Evolutionary conservation across 1,140 invertebrate genomes (phyloP), one percentile per base, ranked within the genome.

Genomic region (Brachionus rotundiformis): DNA sequence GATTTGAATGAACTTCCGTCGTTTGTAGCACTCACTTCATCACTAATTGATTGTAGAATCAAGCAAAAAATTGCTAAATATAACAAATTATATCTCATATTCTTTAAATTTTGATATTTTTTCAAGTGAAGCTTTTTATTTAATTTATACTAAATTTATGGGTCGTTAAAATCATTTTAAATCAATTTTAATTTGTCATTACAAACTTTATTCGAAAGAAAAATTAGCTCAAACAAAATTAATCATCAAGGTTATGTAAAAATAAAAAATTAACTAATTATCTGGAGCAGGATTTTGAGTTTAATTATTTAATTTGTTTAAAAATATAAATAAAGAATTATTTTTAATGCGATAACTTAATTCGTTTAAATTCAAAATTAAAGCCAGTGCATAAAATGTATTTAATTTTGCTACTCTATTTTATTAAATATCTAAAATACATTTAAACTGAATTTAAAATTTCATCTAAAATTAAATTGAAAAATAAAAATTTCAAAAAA

Each of bases 401-500:
- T 5, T 54, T 54, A 23, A 19, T 54, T 54, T 54, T 54, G 47
- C 47, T 54, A 7, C 3, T 54, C 8, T 7, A 19, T 54, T 8
- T 54, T 25, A 19, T 19, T 4, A 23, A 23, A 7, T 16, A 31
- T 68, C 13, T 10, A 39, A 68, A n/a, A 16, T n/a, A 1, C 63
- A 39, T 3, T 73, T 0, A 25, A 33, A 73, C 10, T 5, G 16
- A 44, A 13, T 73, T 41, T 25, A 23, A 41, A 73, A 36, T 73
- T 44, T 39, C 33, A 39, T 44, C 23, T 11, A 68, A 73, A 41
- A n/a, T n/a, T 13, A 73, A 73, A 44, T 73, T 73, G n/a, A 73
- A 39, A 39, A 44, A 71, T n/a, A 31, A 33, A 29, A 63, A 63
- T 31, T 31, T 13, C 3, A 23, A 13, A 23, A 16, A 41, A 25